Conservation (phyloP, 2,797 vertebrate genomes). For the Clarias fuscus region DNA sequence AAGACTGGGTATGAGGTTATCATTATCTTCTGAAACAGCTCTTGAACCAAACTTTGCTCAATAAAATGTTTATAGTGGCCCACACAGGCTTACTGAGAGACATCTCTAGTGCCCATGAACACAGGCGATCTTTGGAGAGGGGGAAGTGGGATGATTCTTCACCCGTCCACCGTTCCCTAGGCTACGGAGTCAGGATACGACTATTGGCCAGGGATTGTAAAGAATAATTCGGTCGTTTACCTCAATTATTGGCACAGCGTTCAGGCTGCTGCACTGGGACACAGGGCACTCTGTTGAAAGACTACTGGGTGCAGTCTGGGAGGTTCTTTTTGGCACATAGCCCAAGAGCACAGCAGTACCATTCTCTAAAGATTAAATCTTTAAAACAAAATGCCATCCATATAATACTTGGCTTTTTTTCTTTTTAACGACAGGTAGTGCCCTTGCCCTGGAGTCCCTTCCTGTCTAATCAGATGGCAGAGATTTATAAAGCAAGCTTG, state of each 20-base stretch:
- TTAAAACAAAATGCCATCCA: conserved; percentile 18
- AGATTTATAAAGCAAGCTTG: background rate
- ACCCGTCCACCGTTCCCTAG: conserved; percentile 37
- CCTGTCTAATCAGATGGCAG: background rate
- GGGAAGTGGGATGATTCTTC: conserved; percentile 33
- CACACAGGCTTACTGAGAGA: background rate
- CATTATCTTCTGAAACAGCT: conserved; percentile 1
- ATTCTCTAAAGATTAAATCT: conserved; percentile 48
- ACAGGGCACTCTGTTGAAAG: conserved; percentile 63
- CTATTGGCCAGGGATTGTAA: conserved; percentile 57
- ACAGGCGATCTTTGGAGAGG: conserved; percentile 26
- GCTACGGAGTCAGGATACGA: conserved; percentile 44
- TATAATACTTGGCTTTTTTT: background rate
- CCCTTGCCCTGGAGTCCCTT: background rate
- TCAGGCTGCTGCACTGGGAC: conserved; percentile 52
- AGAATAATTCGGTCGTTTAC: conserved; percentile 67
- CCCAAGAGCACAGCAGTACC: conserved; percentile 63
- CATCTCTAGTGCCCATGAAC: background rate
- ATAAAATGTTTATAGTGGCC: conserved; percentile 1
- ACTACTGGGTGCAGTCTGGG: conserved; percentile 60
- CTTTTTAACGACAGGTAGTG: background rate
- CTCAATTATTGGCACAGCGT: conserved; percentile 58
- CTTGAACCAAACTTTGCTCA: background rate
- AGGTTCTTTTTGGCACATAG: conserved; percentile 57
- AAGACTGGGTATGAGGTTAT: background rate